These are phyloP conservation scores for Chydorus sphaericus DNA, from an alignment of 2,888 invertebrate genomes.

Conservation along the genomic window DNA sequence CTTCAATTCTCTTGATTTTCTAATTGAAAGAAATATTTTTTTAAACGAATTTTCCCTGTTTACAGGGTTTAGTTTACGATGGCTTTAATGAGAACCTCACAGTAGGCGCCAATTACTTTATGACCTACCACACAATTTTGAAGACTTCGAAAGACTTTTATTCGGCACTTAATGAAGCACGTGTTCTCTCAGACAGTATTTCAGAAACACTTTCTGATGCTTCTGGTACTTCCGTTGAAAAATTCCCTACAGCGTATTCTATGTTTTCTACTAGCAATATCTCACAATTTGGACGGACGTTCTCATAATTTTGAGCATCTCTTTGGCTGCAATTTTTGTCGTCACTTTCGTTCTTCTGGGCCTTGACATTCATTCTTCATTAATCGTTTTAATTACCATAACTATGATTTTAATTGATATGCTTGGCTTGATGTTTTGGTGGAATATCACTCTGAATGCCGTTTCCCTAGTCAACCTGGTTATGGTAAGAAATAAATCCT, in stretches of 20 bases:
- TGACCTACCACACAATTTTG: slow-evolving; percentile 77
- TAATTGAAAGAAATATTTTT: too few relatives aligned
- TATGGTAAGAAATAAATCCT: slow-evolving; percentile 48
- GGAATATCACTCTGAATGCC: slow-evolving; percentile 83
- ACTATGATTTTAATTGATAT: slow-evolving; percentile 65
- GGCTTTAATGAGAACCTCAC: slow-evolving; percentile 40
- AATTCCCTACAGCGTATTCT: slow-evolving; percentile 89
- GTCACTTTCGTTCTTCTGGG: slow-evolving; percentile 87
- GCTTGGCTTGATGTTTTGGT: slow-evolving; percentile 81
- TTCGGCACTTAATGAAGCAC: slow-evolving; percentile 56
- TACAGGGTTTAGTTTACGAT: slow-evolving; percentile 21
- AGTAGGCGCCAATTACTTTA: slow-evolving; percentile 62
- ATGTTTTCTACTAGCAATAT: slow-evolving; percentile 92
- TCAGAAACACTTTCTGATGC: slow-evolving; percentile 50
- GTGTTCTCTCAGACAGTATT: slow-evolving; percentile 58
- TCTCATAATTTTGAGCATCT: slow-evolving; percentile 68
- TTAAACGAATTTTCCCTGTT: too few relatives aligned
- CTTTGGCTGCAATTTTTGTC: slow-evolving; percentile 80
- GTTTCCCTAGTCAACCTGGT: slow-evolving; percentile 92
- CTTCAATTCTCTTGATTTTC: too few relatives aligned
- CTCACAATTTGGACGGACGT: slow-evolving; percentile 74
- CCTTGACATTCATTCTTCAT: slow-evolving; percentile 62
- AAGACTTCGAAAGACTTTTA: slow-evolving; percentile 70
- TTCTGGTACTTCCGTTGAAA: slow-evolving; percentile 39
- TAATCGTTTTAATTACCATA: slow-evolving; percentile 56